Base-by-base conservation (phyloP, 2,888 invertebrate genomes). In the Kuschelorhynchus macadamiae region DNA sequence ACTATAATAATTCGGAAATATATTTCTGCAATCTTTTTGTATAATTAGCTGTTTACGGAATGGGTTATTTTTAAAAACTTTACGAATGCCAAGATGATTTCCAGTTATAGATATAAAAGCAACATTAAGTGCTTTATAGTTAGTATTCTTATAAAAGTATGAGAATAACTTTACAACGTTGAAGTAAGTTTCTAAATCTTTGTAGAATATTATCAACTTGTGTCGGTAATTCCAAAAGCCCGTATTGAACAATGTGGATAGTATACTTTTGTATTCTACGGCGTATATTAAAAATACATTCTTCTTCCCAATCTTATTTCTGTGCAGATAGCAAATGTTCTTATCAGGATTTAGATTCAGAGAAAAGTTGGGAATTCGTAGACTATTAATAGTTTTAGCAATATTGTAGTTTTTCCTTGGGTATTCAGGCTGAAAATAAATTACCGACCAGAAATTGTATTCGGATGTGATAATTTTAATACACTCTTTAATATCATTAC, bases 21-120 rank as follows among this genome's bases (percentile, higher is more conserved):
- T 42, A 42, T 42, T 42, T 14, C 16, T 42, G 17, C 42, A 42
- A 42, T 42, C 17, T 42, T 11, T 42, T 17, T 11, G 8, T 16
- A 16, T 17, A 5, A 5, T 42, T 11, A 42, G 9, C 3, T 3
- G 9, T 5, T 42, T 42, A 42, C 5, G 3, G 17, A 42, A 42
- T 11, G 42, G 42, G 16, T 42, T 42, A 42, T 42, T 42, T 9
- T 1, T 17, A 42, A 14, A 42, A 8, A 42, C 42, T 5, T 14
- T 14, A 16, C 16, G 17, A 4, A 42, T 42, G 16, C 14, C 12
- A 14, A 5, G 9, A 2, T 14, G 14, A 2, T 8, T n/a, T 14
- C 3, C 14, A 17, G 8, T 4, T 3, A 11, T 11, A 3, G 42
- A 42, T 5, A 42, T 17, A 3, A 14, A 17, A 42, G 17, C 42